A percentile compares a stretch with the other conserved stretches of the same genome.
Evolutionary conservation across 1,140 invertebrate genomes (phyloP).

Genomic region (Apis laboriosa): DNA sequence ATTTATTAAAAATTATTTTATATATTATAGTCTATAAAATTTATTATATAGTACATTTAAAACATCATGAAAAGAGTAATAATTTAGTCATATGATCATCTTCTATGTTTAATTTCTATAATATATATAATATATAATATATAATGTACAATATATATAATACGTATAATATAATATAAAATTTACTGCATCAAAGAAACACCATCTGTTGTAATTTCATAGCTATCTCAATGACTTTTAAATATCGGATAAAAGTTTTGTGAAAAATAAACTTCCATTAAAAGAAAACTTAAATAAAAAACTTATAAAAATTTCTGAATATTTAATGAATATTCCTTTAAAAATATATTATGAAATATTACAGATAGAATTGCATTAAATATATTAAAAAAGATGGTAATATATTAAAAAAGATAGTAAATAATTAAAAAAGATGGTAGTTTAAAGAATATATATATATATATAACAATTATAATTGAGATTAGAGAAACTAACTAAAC

Average conservation of each 20-base stretch:
- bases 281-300: conserved; percentile 2
- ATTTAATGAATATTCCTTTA: neutral
- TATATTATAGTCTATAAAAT: neutral
- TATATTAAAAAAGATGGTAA: neutral
- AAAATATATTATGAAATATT: neutral
- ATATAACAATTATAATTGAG: neutral
- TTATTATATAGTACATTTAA: neutral
- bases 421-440: neutral
- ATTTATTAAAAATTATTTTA: neutral
- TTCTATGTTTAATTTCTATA: neutral
- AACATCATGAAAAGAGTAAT: neutral
- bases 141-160: too few species aligned
- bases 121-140: neutral
- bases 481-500: neutral
- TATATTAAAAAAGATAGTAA: neutral
- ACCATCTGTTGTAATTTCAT: neutral
- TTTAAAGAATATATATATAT: neutral
- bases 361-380: neutral
- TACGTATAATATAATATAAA: neutral
- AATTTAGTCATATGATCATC: conserved; percentile 13
- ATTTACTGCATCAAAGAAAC: conserved; percentile 19
- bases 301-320: neutral
- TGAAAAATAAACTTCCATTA: conserved; percentile 45
- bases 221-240: conserved; percentile 21
- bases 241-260: conserved; percentile 43